These are phyloP conservation scores for Caenorhabditis virilis DNA, from an alignment of 2,888 invertebrate genomes.

Conservation along the genomic window DNA sequence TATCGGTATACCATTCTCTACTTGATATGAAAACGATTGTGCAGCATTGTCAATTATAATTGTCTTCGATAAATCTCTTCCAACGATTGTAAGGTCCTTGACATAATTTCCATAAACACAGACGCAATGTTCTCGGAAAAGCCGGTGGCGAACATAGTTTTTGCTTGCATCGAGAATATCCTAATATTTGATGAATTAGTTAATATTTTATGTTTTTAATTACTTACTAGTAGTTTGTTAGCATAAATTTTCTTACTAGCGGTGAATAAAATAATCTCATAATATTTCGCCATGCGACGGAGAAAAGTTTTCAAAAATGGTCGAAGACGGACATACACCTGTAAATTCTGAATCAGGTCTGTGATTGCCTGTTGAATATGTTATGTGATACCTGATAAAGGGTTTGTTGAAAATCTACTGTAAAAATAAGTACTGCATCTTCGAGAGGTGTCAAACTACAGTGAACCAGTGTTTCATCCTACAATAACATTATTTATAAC, in stretches of 20 bases:
- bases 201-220: constrained; percentile 3
- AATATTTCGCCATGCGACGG: constrained; percentile 82
- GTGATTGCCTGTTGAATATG: neutral
- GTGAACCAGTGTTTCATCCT: constrained; percentile 93
- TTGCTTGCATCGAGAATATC: constrained; percentile 88
- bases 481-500: constrained; percentile 17
- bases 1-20: constrained; percentile 94
- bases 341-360: constrained; percentile 6
- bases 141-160: constrained; percentile 83
- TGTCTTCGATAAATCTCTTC: constrained; percentile 85
- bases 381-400: constrained; percentile 80
- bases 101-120: constrained; percentile 94
- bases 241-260: constrained; percentile 94
- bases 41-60: constrained; percentile 87
- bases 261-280: constrained; percentile 92
- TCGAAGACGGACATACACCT: constrained; percentile 83
- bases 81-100: constrained; percentile 89
- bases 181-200: constrained; percentile 16
- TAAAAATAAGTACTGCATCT: constrained; percentile 90
- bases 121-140: constrained; percentile 93
- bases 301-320: constrained; percentile 90
- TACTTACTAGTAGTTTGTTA: constrained; percentile 78
- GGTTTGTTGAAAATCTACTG: constrained; percentile 87
- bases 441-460: constrained; percentile 88
- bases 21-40: constrained; percentile 86